Base-by-base conservation (phyloP, 2,113 vertebrate genomes). In the Rhinolophus ferrumequinum region DNA sequence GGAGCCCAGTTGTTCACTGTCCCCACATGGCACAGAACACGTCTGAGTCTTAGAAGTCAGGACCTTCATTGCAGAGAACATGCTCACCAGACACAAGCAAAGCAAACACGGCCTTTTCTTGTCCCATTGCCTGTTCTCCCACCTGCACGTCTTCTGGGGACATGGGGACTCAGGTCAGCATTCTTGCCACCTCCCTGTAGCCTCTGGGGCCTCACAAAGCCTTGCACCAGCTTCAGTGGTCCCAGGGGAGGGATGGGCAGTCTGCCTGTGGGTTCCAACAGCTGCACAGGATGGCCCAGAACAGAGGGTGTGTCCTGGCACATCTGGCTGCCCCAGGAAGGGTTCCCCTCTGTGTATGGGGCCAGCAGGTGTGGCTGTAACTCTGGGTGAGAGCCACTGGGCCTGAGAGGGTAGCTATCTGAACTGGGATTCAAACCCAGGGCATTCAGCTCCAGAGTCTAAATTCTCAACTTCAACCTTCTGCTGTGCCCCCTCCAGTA, bases 111-210 rank as follows among this genome's bases (percentile, higher is more conserved):
- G 54, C 54, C 47, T 72, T 64, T 64, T 70, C 72, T 80, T 75
- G 82, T 19, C 56, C 12, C 19, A 15, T 18, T 18, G 14, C 14
- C 52, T 18, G 47, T 50, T 50, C 5, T 11, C 12, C 47, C 22
- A 28, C 8, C 35, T 10, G 52, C 76, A 16, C 16, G 35, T 24
- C n/a, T 8, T 9, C 10, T 41, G 58, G 69, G 67, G 58, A 38
- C 9, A 18, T 50, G 21, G 4, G 9, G 66, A 8, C 3, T 9
- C 0, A 0, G 21, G 14, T 69, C 35, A 66, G 50, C 1, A 0
- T 54, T 19, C 10, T 80, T 0, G 0, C 58, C 2, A 8, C 67
- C 54, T 35, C 30, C n/a, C 5, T 52, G 62, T 22, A 75, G 44
- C 69, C 79, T 54, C 56, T 7, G 38, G 54, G 66, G 13, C 64